Evolutionary conservation across 2,113 vertebrate species (phyloP).

Genomic region (Microtus pennsylvanicus): DNA sequence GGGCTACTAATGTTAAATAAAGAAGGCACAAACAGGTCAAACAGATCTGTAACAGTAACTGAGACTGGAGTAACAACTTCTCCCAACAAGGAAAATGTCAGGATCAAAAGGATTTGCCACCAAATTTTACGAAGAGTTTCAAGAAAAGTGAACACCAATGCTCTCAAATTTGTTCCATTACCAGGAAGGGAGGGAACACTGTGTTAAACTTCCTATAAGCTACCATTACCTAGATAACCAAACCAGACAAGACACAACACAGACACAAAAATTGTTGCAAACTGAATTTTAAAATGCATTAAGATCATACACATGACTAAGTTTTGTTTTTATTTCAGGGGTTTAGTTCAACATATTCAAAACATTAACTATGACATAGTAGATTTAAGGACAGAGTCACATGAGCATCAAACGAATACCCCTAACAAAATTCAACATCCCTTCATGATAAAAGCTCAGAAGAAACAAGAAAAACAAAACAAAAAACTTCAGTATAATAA

Average conservation of each 20-base stretch:
- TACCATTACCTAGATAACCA: neutral
- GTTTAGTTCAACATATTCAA: neutral
- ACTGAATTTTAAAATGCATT: neutral
- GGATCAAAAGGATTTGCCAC: neutral
- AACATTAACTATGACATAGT: neutral
- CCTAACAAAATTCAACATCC: neutral
- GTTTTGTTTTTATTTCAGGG: neutral
- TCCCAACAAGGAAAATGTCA: neutral
- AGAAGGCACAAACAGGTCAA: neutral
- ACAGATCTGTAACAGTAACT: neutral
- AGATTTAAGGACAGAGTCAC: neutral
- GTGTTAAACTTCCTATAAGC: neutral
- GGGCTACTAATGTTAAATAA: neutral
- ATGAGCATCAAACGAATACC: neutral
- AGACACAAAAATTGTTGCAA: neutral
- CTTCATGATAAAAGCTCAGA: neutral
- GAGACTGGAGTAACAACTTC: neutral
- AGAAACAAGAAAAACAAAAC: neutral
- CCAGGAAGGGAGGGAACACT: neutral
- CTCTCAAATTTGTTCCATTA: neutral
- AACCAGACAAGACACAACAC: neutral
- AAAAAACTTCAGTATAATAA: neutral
- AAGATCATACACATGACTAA: neutral
- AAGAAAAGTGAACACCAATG: neutral
- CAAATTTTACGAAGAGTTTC: neutral